Evolutionary conservation across 2,888 invertebrate genomes (phyloP).

Genomic region (Elmis aenea): DNA sequence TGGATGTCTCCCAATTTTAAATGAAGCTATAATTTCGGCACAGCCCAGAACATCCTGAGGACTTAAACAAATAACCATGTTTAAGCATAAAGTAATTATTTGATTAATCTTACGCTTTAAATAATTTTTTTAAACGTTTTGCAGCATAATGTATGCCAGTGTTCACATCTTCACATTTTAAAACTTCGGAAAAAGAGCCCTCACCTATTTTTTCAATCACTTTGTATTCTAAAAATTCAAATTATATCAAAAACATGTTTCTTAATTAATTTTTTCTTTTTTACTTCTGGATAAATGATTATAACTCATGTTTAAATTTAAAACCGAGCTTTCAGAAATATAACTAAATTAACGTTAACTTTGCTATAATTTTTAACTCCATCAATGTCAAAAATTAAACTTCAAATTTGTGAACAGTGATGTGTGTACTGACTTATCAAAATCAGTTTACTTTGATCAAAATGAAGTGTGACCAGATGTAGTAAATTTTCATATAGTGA

Average conservation of each 20-base stretch:
- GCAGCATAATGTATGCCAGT: conserved; percentile 56
- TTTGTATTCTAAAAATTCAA: conserved; percentile 55
- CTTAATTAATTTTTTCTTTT: no score
- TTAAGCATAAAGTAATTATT: conserved; percentile 4
- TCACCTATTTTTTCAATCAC: conserved; percentile 62
- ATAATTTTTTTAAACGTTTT: conserved; percentile 58
- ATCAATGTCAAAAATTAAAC: conserved; percentile 1
- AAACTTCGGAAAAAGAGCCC: conserved; percentile 65
- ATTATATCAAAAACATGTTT: no score
- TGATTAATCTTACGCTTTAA: conserved; percentile 48
- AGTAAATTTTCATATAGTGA: no score
- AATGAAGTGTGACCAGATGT: no score
- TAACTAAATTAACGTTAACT: no score
- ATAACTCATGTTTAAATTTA: no score
- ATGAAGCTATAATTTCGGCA: conserved; percentile 58
- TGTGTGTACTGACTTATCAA: no score
- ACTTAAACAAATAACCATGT: conserved; percentile 35
- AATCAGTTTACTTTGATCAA: no score
- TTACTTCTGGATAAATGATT: no score
- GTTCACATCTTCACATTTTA: conserved; percentile 57
- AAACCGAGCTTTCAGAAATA: no score
- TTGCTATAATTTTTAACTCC: conserved; percentile 2
- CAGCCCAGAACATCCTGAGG: conserved; percentile 48
- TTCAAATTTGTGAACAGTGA: no score
- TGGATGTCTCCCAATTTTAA: conserved; percentile 55